Percentiles rank a stretch among this genome's conserved stretches.
Evolutionary conservation across 2,113 vertebrate genomes (phyloP).

Genomic region (Herpetotheres cachinnans): DNA sequence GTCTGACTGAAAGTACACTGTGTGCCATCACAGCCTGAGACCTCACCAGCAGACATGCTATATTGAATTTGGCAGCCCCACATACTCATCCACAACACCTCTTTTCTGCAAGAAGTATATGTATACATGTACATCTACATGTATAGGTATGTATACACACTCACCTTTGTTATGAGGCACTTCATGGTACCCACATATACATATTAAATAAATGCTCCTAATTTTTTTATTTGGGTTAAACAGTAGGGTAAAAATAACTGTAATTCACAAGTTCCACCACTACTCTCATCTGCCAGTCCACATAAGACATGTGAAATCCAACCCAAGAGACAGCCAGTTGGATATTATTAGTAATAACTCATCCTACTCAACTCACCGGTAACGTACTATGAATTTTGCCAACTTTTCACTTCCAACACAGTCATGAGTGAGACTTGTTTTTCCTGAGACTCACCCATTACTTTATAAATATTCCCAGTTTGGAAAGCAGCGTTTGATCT

Average conservation of each 20-base stretch:
- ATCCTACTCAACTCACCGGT: constrained; percentile 21
- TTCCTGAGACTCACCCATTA: background rate
- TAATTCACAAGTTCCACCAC: constrained; percentile 19
- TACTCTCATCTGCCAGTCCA: constrained; percentile 30
- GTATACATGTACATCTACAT: background rate
- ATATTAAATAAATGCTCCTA: background rate
- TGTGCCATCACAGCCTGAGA: background rate
- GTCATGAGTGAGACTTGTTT: background rate
- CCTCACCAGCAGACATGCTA: background rate
- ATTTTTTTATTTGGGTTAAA: background rate
- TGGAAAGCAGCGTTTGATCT: constrained; percentile 23
- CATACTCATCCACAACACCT: background rate
- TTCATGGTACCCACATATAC: background rate
- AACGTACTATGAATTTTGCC: background rate
- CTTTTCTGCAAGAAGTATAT: background rate
- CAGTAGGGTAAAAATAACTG: constrained; percentile 40
- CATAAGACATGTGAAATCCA: background rate
- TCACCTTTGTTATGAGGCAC: background rate
- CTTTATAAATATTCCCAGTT: background rate
- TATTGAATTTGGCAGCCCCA: background rate
- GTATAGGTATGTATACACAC: background rate
- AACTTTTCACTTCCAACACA: background rate
- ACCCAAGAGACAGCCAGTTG: background rate
- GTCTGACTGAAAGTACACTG: background rate
- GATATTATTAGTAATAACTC: constrained; percentile 40